These are phyloP conservation scores for Spisula subtruncata DNA, from an alignment of 2,888 invertebrate genomes.

Conservation along the genomic window DNA sequence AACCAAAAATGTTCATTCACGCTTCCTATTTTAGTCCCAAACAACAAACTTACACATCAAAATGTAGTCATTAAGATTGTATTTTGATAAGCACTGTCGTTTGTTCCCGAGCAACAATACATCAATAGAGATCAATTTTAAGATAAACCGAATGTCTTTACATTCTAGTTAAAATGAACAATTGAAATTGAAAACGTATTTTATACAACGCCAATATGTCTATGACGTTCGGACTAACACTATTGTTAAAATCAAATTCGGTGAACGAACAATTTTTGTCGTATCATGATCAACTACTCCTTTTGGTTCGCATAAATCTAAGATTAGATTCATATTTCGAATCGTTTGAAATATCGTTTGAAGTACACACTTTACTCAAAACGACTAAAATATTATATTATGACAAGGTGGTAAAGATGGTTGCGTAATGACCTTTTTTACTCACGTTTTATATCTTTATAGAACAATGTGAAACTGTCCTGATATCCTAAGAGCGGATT, in stretches of 20 bases:
- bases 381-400: too few species aligned
- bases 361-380: too few species aligned
- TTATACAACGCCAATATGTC: neutral
- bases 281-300: too few species aligned
- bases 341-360: too few species aligned
- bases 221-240: neutral
- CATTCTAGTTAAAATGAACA: neutral
- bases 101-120: neutral
- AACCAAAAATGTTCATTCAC: neutral
- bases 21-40: neutral
- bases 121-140: neutral
- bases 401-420: too few species aligned
- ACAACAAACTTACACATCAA: neutral
- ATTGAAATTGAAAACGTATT: neutral
- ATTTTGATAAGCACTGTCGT: neutral
- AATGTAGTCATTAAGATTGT: neutral
- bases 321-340: too few species aligned
- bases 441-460: too few species aligned
- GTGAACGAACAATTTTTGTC: neutral
- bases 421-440: too few species aligned
- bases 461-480: too few species aligned
- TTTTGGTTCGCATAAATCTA: too few species aligned
- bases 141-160: neutral
- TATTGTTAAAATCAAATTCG: neutral
- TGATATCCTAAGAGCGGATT: too few species aligned